Conservation (phyloP, 2,797 vertebrate species). For the Cyprinodon diabolis region DNA sequence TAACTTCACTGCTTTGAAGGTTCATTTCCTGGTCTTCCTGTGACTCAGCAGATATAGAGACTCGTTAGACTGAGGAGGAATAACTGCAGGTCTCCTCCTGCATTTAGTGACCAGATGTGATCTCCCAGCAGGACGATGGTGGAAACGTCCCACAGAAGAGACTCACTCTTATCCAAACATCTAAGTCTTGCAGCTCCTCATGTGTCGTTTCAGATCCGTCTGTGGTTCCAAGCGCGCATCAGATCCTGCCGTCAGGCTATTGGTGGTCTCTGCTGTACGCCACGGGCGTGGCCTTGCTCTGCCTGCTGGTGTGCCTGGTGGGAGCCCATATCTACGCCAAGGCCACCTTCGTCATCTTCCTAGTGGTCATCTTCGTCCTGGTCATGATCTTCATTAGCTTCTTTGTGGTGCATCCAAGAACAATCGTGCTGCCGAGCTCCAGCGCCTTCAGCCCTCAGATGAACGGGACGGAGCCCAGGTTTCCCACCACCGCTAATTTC, state of each 20-base stretch:
- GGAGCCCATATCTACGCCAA: conserved; percentile 91
- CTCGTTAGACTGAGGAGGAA: too few relatives aligned
- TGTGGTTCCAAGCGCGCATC: conserved; percentile 3
- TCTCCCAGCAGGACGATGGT: too few relatives aligned
- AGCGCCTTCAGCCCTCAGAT: rapidly evolving
- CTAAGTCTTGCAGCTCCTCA: not conserved
- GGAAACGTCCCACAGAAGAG: too few relatives aligned
- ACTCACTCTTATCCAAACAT: too few relatives aligned
- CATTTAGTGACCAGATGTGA: too few relatives aligned
- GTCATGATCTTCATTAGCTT: conserved; percentile 88
- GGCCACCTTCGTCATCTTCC: conserved; percentile 91
- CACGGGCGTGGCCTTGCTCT: conserved; percentile 81
- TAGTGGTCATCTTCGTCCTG: conserved; percentile 86
- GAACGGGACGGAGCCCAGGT: conserved; percentile 52
- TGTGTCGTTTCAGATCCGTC: conserved; percentile 43
- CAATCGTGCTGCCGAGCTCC: conserved; percentile 63
- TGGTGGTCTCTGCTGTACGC: conserved; percentile 90
- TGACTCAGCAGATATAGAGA: too few relatives aligned
- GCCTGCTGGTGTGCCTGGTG: conserved; percentile 89
- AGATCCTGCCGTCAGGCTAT: conserved; percentile 85
- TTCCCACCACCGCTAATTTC: conserved; percentile 72
- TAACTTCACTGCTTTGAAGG: too few relatives aligned
- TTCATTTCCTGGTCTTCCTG: too few relatives aligned
- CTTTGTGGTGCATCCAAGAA: conserved; percentile 77
- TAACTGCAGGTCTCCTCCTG: too few relatives aligned